These are phyloP conservation scores for Enoplosus armatus DNA, from an alignment of 2,797 vertebrate species.

Conservation along the genomic window DNA sequence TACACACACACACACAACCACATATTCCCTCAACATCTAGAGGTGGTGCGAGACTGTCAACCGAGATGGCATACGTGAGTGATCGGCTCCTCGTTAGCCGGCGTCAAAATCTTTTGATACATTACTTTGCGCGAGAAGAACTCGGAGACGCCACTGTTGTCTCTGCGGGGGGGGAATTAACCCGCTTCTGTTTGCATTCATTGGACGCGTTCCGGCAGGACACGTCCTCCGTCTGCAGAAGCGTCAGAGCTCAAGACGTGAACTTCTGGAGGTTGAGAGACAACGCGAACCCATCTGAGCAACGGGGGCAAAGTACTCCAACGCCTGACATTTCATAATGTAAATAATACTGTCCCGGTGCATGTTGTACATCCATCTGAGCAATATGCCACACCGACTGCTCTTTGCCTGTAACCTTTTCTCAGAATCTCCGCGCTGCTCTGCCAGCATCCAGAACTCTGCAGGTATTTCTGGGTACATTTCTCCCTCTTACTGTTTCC, in stretches of 20 bases:
- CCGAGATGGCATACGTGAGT: slow-evolving; percentile 52
- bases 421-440: slow-evolving; percentile 40
- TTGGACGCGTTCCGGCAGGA: slow-evolving; percentile 30
- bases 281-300: slow-evolving; percentile 50
- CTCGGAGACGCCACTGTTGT: slow-evolving; percentile 1
- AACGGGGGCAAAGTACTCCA: slow-evolving; percentile 59
- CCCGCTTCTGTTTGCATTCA: slow-evolving; percentile 36
- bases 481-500: slow-evolving; percentile 1
- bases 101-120: slow-evolving; percentile 48
- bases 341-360: slow-evolving; percentile 65
- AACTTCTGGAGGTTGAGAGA: slow-evolving; percentile 46
- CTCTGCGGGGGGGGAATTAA: slow-evolving; percentile 21
- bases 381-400: slow-evolving; percentile 63
- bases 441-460: slow-evolving; percentile 14
- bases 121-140: slow-evolving; percentile 11
- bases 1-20: slow-evolving; percentile 32
- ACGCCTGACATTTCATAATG: slow-evolving; percentile 79
- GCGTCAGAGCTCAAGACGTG: slow-evolving; percentile 36
- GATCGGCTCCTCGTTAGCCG: slow-evolving; percentile 62
- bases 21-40: slow-evolving; percentile 59
- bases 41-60: slow-evolving; percentile 60
- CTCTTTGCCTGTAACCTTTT: slow-evolving; percentile 72
- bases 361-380: slow-evolving; percentile 60
- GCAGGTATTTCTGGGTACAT: slow-evolving; percentile 15
- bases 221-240: slow-evolving; percentile 29